These are phyloP conservation scores for Motacilla tschutschensis DNA, from an alignment of 2,113 vertebrate genomes.

Conservation along the genomic window DNA sequence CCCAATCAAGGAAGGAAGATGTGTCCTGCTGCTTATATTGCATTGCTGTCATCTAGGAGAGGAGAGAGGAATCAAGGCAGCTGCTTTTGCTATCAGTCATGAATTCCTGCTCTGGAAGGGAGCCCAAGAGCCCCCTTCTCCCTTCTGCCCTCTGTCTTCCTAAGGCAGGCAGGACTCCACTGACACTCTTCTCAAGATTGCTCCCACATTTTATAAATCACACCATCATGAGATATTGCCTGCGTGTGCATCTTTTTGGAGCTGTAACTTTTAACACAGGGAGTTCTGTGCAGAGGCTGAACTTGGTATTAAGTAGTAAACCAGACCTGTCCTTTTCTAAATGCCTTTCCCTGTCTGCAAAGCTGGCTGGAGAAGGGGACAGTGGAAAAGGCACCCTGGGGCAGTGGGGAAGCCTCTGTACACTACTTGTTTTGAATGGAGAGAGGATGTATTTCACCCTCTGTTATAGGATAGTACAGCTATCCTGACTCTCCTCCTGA, in stretches of 20 bases:
- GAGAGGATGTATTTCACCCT: background rate
- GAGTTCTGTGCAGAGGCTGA: background rate
- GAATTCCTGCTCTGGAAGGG: background rate
- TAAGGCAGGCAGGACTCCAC: accelerated
- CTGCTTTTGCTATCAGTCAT: slow-evolving; percentile 16
- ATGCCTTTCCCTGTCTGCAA: background rate
- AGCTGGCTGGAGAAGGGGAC: background rate
- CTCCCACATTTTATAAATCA: background rate
- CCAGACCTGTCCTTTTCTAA: background rate
- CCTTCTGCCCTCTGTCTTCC: background rate
- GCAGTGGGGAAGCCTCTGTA: background rate
- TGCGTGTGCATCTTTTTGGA: background rate
- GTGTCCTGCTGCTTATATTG: background rate
- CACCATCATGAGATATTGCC: background rate
- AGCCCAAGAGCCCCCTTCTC: background rate
- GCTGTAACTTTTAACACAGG: background rate
- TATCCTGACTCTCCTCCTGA: background rate
- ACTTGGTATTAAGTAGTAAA: background rate
- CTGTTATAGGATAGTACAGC: background rate
- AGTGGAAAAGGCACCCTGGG: background rate
- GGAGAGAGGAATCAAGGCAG: background rate
- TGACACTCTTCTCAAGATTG: background rate
- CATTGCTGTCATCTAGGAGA: background rate
- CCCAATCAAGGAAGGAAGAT: slow-evolving; percentile 25
- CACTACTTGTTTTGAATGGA: background rate